Percentiles rank a stretch among this genome's conserved stretches.
Evolutionary conservation across 2,888 invertebrate species (phyloP).

Genomic region (Epinotia ramella): DNA sequence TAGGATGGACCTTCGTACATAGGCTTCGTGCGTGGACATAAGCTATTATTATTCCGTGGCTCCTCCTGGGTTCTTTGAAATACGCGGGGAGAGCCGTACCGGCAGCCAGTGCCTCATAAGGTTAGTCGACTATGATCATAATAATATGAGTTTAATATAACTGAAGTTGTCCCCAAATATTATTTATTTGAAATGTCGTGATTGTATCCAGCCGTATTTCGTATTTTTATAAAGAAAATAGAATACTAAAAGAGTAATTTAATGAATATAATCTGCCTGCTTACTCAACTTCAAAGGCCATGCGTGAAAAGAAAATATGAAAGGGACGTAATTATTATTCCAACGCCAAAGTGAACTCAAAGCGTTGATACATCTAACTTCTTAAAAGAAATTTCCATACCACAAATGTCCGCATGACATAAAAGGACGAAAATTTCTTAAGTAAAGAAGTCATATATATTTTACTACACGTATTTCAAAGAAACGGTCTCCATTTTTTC

Average conservation of each 20-base stretch:
- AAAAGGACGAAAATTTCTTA: slow-evolving; percentile 51
- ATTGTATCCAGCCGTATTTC: not conserved
- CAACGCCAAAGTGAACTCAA: slow-evolving; percentile 64
- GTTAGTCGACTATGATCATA: too few species aligned
- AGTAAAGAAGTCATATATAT: slow-evolving; percentile 61
- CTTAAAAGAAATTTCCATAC: slow-evolving; percentile 51
- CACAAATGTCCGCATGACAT: slow-evolving; percentile 50
- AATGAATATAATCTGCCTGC: slow-evolving; percentile 31
- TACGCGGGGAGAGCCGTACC: too few species aligned
- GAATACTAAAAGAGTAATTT: slow-evolving; percentile 3
- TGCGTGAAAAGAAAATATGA: slow-evolving; percentile 61
- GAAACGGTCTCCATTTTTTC: slow-evolving; percentile 56
- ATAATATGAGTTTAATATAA: too few species aligned
- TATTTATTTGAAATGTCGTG: too few species aligned
- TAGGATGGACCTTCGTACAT: too few species aligned
- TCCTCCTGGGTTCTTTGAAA: too few species aligned
- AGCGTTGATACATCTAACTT: slow-evolving; percentile 52
- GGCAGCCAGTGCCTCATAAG: too few species aligned
- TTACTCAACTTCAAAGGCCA: slow-evolving; percentile 50
- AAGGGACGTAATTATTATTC: slow-evolving; percentile 59
- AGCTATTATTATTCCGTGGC: too few species aligned
- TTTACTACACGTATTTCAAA: slow-evolving; percentile 55
- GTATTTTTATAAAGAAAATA: not conserved
- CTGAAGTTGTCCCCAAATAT: too few species aligned
- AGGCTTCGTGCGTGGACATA: too few species aligned